Percentiles rank a stretch among this genome's conserved stretches.
phyloP scores from a whole-genome alignment of 2,888 invertebrate genomes.

The Arenicola marina region DNA sequence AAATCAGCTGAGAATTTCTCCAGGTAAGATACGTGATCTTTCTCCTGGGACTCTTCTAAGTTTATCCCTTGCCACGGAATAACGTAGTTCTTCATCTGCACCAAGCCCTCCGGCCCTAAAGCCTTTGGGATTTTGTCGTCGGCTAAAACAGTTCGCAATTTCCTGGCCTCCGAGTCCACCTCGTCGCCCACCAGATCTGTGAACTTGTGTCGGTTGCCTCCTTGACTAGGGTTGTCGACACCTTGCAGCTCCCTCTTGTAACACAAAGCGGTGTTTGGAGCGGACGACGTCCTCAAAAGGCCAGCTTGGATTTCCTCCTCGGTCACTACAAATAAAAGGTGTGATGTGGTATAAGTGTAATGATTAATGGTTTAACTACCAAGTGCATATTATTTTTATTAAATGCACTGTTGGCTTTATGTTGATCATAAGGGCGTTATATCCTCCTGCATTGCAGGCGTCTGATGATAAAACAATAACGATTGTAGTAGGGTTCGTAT shows the following conservation, averaged over 20 bases:
- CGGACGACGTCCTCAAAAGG: slow-evolving; percentile 5
- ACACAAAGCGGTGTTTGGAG: slow-evolving; percentile 11
- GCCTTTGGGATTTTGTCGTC: slow-evolving; percentile 12
- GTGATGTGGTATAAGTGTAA: too few species aligned
- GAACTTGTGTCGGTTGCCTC: not conserved
- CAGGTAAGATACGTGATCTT: slow-evolving; percentile 20
- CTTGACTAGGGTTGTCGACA: not conserved
- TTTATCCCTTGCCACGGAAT: slow-evolving; percentile 17
- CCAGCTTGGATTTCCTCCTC: slow-evolving; percentile 27
- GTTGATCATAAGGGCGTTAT: too few species aligned
- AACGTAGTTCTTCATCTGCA: slow-evolving; percentile 13
- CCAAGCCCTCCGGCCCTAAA: not conserved
- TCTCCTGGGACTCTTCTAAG: slow-evolving; percentile 21
- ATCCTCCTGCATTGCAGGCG: too few species aligned
- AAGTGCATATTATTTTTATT: too few species aligned
- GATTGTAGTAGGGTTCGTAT: too few species aligned
- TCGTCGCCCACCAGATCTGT: slow-evolving; percentile 15
- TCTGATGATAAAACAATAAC: too few species aligned
- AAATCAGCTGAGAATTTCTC: slow-evolving; percentile 24
- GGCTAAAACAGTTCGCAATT: not conserved
- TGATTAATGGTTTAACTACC: too few species aligned
- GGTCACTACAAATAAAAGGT: slow-evolving; percentile 19
- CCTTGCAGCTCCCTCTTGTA: slow-evolving; percentile 13
- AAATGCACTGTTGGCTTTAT: too few species aligned
- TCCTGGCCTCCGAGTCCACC: slow-evolving; percentile 6